Conservation (phyloP, 2,797 vertebrate genomes). For the Hirundo rustica region DNA sequence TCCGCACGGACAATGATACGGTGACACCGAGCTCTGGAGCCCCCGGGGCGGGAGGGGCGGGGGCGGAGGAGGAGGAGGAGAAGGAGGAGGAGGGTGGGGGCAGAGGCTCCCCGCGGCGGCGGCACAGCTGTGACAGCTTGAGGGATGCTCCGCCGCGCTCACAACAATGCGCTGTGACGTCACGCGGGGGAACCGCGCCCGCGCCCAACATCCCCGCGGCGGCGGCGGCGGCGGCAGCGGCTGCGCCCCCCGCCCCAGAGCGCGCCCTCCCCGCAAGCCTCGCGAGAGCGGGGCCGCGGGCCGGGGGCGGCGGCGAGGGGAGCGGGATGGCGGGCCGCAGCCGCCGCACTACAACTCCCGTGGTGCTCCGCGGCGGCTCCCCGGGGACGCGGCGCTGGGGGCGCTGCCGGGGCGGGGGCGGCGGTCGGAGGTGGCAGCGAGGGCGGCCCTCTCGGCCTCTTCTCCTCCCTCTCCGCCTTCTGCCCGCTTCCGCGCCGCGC, state of each 20-base stretch:
- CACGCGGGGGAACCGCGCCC: constrained; percentile 67
- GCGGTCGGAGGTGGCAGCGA: neutral
- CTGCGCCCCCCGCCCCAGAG: constrained; percentile 17
- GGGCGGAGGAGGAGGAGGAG: neutral
- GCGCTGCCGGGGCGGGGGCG: neutral
- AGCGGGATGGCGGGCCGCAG: neutral
- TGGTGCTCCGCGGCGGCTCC: neutral
- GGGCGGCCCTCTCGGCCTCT: neutral
- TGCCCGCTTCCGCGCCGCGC: too few relatives aligned
- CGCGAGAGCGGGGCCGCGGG: constrained; percentile 37
- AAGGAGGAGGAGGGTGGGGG: neutral
- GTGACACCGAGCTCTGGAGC: constrained; percentile 33
- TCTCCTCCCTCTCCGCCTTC: neutral
- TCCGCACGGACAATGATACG: constrained; percentile 36
- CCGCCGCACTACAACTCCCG: constrained; percentile 25
- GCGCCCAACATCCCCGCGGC: constrained; percentile 27
- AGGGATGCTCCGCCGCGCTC: constrained; percentile 70
- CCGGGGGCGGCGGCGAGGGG: neutral
- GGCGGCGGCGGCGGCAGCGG: neutral
- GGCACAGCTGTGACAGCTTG: constrained; percentile 69
- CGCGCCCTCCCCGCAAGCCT: neutral
- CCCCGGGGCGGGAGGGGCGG: constrained; percentile 54
- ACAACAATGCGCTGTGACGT: constrained; percentile 78
- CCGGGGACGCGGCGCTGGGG: neutral
- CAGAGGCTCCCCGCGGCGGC: constrained; percentile 28